Evolutionary conservation across 2,888 invertebrate species (phyloP), one percentile per base, ranked within the genome.

Genomic region (Hermaeophaga mercurialis): DNA sequence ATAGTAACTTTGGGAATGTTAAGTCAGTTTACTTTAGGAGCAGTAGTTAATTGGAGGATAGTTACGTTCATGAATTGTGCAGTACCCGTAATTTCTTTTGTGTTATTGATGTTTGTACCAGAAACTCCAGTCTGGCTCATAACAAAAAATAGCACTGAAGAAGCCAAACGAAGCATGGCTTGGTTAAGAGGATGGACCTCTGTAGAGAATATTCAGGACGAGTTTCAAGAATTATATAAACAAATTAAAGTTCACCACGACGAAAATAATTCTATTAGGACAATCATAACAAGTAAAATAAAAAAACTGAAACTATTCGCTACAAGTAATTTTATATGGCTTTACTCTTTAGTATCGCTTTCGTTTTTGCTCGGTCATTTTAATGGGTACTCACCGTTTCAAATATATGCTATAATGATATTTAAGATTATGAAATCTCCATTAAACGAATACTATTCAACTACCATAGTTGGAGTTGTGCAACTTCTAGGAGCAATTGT

Each of bases 61-160:
- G 84, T 89, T 2, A 87, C 89, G 0, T 76, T 89, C 1, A 78
- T 88, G 61, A 88, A 87, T 69, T 80, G 86, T n/a, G 70, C 76
- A 0, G 83, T 88, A 65, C 88, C 90, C 28, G 78, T 85, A 53
- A 62, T 85, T 1, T 84, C 89, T 9, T 83, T 89, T 38, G 64
- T 84, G 1, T 81, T 85, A 0, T 78, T 92, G 7, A 86, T 81
- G 66, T 83, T 90, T 70, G 85, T 92, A 3, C 92, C 92, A 0
- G 92, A 92, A 75, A 90, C 89, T 64, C 91, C 92, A 0, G 85
- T 88, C 64, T 92, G 91, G 91, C 78, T 91, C 44, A 83, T 90
- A 45, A 82, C 86, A 0, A 85, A 84, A 69, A 84, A 85, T 57
- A 82, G 86, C 7, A 71, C 82, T 15, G 79, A 82, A 2, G 89